phyloP scores from a whole-genome alignment of 2,797 vertebrate genomes.

The Sebastes trivittatus region DNA sequence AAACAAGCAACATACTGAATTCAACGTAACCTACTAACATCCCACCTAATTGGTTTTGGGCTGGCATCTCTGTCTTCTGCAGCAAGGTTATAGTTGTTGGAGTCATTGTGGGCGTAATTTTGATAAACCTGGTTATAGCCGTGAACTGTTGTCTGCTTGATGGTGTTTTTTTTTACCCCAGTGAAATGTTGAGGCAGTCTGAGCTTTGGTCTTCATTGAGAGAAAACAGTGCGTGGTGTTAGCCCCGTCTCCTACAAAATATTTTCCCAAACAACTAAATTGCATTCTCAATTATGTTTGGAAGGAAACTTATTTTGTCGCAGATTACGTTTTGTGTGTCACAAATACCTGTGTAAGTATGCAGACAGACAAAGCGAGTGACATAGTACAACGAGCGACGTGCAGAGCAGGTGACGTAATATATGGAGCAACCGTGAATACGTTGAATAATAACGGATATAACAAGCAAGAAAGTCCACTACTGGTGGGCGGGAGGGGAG shows the following conservation, averaged over 20 bases:
- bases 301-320: too few relatives aligned
- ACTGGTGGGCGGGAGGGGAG: too few relatives aligned
- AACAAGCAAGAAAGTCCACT: too few relatives aligned
- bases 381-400: too few relatives aligned
- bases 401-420: too few relatives aligned
- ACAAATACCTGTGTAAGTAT: too few relatives aligned
- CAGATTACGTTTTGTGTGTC: too few relatives aligned
- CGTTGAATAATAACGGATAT: too few relatives aligned
- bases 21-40: background rate
- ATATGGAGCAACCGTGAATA: rapidly evolving
- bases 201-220: background rate
- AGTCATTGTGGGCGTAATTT: background rate
- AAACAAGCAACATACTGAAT: constrained; percentile 33
- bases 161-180: background rate
- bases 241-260: background rate
- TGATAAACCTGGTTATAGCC: background rate
- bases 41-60: background rate
- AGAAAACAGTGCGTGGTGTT: background rate
- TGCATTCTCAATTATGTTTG: too few relatives aligned
- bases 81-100: background rate
- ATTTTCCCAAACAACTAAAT: too few relatives aligned
- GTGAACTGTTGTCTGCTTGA: background rate
- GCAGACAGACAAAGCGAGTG: too few relatives aligned
- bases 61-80: background rate
- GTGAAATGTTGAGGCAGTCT: background rate